These are phyloP conservation scores for Cephus pygmeus DNA, from an alignment of 2,888 invertebrate species.

Conservation along the genomic window DNA sequence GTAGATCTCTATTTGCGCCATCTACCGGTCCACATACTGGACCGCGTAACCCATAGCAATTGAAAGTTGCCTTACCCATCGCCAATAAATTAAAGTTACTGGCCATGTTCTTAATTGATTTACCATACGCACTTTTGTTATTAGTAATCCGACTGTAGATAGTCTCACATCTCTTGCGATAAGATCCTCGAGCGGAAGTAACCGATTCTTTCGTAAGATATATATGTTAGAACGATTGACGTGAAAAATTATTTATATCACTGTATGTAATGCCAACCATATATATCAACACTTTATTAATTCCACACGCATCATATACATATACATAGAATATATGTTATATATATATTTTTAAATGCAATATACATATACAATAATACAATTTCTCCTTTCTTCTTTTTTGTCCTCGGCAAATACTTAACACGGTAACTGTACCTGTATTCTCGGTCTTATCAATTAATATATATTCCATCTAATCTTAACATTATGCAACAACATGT, in stretches of 20 bases:
- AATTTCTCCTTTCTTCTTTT: conserved; percentile 18
- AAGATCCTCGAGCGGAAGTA: too few species aligned
- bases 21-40: neutral
- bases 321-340: conserved; percentile 44
- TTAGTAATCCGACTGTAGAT: too few species aligned
- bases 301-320: conserved; percentile 54
- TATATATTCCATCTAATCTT: conserved; percentile 28
- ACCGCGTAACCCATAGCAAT: too few species aligned
- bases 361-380: conserved; percentile 49
- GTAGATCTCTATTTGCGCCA: conserved; percentile 40
- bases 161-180: too few species aligned
- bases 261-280: conserved; percentile 44
- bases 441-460: conserved; percentile 27
- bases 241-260: too few species aligned
- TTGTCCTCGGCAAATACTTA: too few species aligned
- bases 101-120: too few species aligned
- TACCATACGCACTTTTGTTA: too few species aligned
- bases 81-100: too few species aligned
- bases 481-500: conserved; percentile 45
- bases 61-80: too few species aligned
- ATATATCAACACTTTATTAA: conserved; percentile 58
- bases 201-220: too few species aligned
- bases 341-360: conserved; percentile 44
- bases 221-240: too few species aligned
- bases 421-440: conserved; percentile 9